phyloP scores from a whole-genome alignment of 2,888 invertebrate genomes.

The Sminthurinus aureus region DNA sequence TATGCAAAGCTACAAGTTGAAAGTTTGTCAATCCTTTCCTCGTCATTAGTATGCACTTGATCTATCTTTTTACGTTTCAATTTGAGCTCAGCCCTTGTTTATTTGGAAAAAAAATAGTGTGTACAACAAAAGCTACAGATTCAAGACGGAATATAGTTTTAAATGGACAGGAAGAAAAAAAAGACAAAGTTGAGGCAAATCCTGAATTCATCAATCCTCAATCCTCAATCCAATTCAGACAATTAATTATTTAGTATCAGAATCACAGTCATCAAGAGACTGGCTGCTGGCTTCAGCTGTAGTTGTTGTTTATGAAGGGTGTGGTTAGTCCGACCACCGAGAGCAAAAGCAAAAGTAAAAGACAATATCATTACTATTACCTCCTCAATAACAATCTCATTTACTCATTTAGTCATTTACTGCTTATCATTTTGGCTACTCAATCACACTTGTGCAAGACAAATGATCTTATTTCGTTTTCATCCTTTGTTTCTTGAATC shows the following conservation, averaged over 20 bases:
- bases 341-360: not conserved
- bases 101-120: not conserved
- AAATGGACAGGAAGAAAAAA: not conserved
- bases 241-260: not conserved
- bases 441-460: not conserved
- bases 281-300: not conserved
- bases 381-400: constrained; percentile 10
- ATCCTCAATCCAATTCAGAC: not conserved
- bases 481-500: not conserved
- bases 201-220: constrained; percentile 14
- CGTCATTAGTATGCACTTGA: not conserved
- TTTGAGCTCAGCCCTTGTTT: not conserved
- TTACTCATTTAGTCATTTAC: not conserved
- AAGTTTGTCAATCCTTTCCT: not conserved
- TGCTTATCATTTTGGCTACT: constrained; percentile 4
- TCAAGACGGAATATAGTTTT: not conserved
- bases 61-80: not conserved
- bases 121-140: not conserved
- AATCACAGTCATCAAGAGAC: not conserved
- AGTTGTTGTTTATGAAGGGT: constrained; percentile 19
- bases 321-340: constrained; percentile 7
- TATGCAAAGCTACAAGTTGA: not conserved
- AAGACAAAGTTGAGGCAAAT: constrained; percentile 4
- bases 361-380: not conserved
- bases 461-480: not conserved